A percentile compares a stretch with the other conserved stretches of the same genome.
phyloP scores from a whole-genome alignment of 1,140 invertebrate genomes.

The Cyrtorhinus lividipennis region DNA sequence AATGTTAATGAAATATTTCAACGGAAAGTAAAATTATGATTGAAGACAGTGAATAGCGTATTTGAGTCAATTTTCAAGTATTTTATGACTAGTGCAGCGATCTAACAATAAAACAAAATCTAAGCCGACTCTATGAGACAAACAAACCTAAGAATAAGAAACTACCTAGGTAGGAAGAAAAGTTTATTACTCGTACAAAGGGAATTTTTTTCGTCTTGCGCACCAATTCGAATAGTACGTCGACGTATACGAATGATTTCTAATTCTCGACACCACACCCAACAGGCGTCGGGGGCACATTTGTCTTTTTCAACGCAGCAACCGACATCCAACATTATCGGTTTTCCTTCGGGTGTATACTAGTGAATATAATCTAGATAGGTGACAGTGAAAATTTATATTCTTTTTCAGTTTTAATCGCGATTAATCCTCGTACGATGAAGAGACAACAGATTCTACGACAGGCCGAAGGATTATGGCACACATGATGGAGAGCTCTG shows the following conservation, averaged over 20 bases:
- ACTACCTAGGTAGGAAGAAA: background rate
- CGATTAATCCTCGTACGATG: background rate
- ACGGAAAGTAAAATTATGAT: too few species aligned
- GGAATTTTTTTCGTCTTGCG: background rate
- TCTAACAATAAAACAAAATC: background rate
- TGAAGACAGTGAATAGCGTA: too few species aligned
- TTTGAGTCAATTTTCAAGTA: background rate
- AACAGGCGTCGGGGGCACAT: background rate
- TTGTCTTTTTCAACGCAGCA: background rate
- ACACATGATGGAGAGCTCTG: too few species aligned
- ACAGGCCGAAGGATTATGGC: too few species aligned
- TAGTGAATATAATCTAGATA: background rate
- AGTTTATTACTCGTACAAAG: background rate
- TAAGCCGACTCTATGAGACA: background rate
- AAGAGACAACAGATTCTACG: background rate
- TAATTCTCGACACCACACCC: too few species aligned
- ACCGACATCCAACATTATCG: background rate
- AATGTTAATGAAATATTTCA: too few species aligned
- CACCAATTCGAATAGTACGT: background rate
- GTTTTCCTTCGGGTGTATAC: background rate
- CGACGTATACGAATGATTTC: too few species aligned
- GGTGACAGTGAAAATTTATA: too few species aligned
- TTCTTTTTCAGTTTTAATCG: background rate
- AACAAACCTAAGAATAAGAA: background rate
- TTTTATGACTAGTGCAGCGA: background rate